Percentiles rank a stretch among this genome's conserved stretches.
Evolutionary conservation across 2,888 invertebrate species (phyloP).

Genomic region (Escarpia spicata): DNA sequence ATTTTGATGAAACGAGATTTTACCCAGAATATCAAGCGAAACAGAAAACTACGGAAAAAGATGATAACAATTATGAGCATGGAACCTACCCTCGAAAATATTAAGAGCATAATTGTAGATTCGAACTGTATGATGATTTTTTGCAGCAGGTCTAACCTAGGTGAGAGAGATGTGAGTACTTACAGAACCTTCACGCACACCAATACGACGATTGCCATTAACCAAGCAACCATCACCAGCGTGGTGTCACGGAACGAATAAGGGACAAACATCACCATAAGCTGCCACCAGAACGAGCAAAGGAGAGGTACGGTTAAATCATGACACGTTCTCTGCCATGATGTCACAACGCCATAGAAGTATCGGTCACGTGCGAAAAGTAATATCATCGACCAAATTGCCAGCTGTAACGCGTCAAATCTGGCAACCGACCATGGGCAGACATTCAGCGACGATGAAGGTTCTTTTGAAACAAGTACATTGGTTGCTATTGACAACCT

Average conservation of each 20-base stretch:
- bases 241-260: slow-evolving; percentile 73
- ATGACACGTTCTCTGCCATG: slow-evolving; percentile 71
- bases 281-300: slow-evolving; percentile 87
- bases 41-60: slow-evolving; percentile 47
- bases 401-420: slow-evolving; percentile 41
- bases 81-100: background rate
- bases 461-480: slow-evolving; percentile 53
- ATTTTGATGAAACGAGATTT: background rate
- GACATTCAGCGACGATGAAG: slow-evolving; percentile 47
- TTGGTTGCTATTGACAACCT: no score
- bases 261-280: slow-evolving; percentile 80
- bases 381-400: slow-evolving; percentile 69
- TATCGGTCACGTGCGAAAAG: slow-evolving; percentile 74
- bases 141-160: slow-evolving; percentile 49
- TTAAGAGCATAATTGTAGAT: slow-evolving; percentile 45
- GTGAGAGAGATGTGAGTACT: no score
- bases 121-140: slow-evolving; percentile 47
- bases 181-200: no score
- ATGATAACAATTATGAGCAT: slow-evolving; percentile 18
- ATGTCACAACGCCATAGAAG: slow-evolving; percentile 75
- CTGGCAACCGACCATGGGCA: slow-evolving; percentile 51
- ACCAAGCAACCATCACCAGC: no score
- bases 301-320: slow-evolving; percentile 86
- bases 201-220: no score
- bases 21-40: slow-evolving; percentile 46